Conservation (phyloP, 2,888 invertebrate genomes). For the Epinotia demarniana region DNA sequence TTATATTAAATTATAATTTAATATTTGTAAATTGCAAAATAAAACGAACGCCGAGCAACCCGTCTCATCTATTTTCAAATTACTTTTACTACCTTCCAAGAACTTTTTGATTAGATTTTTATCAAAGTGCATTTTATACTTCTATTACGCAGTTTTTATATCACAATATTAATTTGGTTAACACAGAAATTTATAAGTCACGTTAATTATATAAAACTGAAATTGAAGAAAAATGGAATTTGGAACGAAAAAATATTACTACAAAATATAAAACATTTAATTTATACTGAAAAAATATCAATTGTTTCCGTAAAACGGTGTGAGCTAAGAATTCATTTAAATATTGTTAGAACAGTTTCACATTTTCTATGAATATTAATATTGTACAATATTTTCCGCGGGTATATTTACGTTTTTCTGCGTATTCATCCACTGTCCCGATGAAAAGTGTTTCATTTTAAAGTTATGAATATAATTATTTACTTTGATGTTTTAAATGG, state of each 20-base stretch:
- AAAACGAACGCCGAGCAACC: constrained; percentile 4
- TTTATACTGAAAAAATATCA: not conserved
- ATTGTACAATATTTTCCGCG: constrained; percentile 1
- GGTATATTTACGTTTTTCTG: not conserved
- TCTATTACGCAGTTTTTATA: not conserved
- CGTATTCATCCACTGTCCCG: not conserved
- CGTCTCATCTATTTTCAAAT: constrained; percentile 9
- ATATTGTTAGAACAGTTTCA: not conserved
- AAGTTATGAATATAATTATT: not conserved
- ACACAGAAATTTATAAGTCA: not conserved
- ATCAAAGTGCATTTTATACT: not conserved
- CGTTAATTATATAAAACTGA: not conserved
- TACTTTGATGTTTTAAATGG: not conserved
- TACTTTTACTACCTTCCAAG: not conserved
- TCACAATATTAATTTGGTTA: constrained; percentile 1
- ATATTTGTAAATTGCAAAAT: constrained; percentile 5
- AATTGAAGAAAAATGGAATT: not conserved
- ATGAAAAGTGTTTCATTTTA: not conserved
- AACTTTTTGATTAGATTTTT: constrained; percentile 20
- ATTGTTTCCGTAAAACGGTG: not conserved
- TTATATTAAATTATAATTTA: not conserved
- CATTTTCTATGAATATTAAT: constrained; percentile 1
- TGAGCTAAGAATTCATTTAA: not conserved
- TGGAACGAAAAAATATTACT: not conserved
- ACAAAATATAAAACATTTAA: too few relatives aligned